Base-by-base conservation (phyloP, 2,797 vertebrate species). In the Sebastes diaconus region DNA sequence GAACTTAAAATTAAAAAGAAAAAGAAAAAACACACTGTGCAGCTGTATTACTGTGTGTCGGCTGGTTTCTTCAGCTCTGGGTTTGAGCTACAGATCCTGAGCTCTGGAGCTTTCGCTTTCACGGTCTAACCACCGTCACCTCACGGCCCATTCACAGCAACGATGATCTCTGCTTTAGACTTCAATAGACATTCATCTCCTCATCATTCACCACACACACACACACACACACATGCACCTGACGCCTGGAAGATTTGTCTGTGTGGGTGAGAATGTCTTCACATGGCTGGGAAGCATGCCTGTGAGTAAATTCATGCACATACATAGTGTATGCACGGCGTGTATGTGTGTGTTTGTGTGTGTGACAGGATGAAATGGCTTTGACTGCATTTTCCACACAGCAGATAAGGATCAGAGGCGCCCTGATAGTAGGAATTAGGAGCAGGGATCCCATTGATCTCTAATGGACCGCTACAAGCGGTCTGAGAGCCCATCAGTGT, bases 361-460 rank as follows among this genome's bases (percentile, higher is more conserved):
- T 58, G 29, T 46, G 84, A 71, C 68, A 42, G 78, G 80, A 89
- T 89, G 85, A 90, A 90, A 92, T 81, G 83, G 88, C 85, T 92
- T 88, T 86, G 88, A 86, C 90, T 86, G 87, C 87, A 91, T 93
- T 89, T 93, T 93, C 92, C 86, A 86, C 92, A 89, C 86, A 80
- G 82, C 76, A 92, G 95, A 95, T 95, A 94, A 92, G 90, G 92
- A 96, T 95, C 94, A 87, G 87, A 94, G 90, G 88, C 85, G 69
- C 87, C 90, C 87, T 93, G 94, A 95, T 95, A 93, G 91, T 85
- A 90, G 87, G 93, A 94, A 95, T 95, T 93, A 95, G 94, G 92
- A 93, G 88, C 88, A 90, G 90, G 87, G 90, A 93, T 80, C 81
- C 90, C 92, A 96, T 96, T 95, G 95, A 96, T 96, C 94, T 94